Evolutionary conservation across 2,797 vertebrate species (phyloP), one percentile per base, ranked within the genome.

Genomic region (Sarcophilus harrisii): DNA sequence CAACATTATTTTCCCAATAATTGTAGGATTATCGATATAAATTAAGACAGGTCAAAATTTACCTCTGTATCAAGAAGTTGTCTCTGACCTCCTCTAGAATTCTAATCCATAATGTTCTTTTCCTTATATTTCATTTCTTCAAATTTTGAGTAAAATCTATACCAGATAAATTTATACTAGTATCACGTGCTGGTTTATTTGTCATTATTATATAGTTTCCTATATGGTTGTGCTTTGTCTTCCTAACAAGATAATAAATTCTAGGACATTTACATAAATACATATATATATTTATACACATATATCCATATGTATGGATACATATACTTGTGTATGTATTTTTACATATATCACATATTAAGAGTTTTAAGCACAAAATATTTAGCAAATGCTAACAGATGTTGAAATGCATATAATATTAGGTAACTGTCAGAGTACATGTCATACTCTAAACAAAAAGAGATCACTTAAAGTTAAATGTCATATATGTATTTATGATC

Each of bases 391-490:
- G 14, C 21, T 91, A 91, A 5, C 90, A 32, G 73, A 94, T 93
- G 38, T 0, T 95, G 30, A 90, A 90, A 11, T 30, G 49, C 93
- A 87, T 95, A 95, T 91, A n/a, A 38, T 60, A 57, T 95, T 96
- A 52, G 49, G 93, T 12, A 87, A 87, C 30, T 49, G 21, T 90
- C 93, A 90, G 52, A 38, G 30, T 87, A 58, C 58, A 66, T 91
- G 54, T 91, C 24, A 32, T 38, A 73, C 92, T 92, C 27, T 28
- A 81, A 93, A 94, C 29, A 91, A 96, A 81, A 91, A 57, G 14
- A 55, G 49, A 97, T 66, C 11, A 94, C 45, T 89, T 91, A 91
- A 89, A 93, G 57, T 91, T 18, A 93, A 54, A 90, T 93, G 73
- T 94, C 24, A 87, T 32, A 92, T 90, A 90, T 92, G 3, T 49